A percentile compares a stretch with the other conserved stretches of the same genome.
Conservation (phyloP, 2,888 invertebrate species). For the Drosophila maculinotata region DNA sequence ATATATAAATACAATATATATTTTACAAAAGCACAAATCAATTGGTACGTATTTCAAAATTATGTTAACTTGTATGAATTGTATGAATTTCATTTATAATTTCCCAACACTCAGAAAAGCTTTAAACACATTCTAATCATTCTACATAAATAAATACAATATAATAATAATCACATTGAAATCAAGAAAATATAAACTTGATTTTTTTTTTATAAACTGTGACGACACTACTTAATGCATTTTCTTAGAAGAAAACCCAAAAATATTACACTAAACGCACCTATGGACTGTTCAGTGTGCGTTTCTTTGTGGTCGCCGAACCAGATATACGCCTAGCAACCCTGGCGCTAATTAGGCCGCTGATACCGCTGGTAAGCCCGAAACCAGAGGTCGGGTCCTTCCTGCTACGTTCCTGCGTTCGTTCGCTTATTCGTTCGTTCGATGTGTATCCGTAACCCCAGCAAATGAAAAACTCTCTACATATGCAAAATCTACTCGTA, state of each 20-base stretch:
- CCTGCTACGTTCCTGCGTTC: constrained; percentile 38
- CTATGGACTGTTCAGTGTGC: constrained; percentile 80
- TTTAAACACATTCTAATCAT: constrained; percentile 25
- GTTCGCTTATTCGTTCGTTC: constrained; percentile 40
- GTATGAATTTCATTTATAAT: constrained; percentile 60
- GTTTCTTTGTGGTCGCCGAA: constrained; percentile 82
- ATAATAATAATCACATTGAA: constrained; percentile 31
- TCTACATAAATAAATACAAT: constrained; percentile 15
- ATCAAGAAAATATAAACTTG: constrained; percentile 16
- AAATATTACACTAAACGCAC: constrained; percentile 73
- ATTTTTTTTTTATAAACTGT: constrained; percentile 25
- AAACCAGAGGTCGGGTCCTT: constrained; percentile 47
- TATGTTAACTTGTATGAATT: constrained; percentile 64
- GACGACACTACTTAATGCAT: constrained; percentile 47
- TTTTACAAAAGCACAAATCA: constrained; percentile 76
- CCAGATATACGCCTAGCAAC: constrained; percentile 83
- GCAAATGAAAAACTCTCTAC: constrained; percentile 46
- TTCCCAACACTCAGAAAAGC: constrained; percentile 42
- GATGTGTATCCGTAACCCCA: constrained; percentile 61
- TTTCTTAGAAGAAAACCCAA: constrained; percentile 75
- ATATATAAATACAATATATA: constrained; percentile 47
- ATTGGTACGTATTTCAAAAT: constrained; percentile 84
- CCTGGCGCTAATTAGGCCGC: constrained; percentile 81
- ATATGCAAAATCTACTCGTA: constrained; percentile 19
- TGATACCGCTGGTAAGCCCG: constrained; percentile 83